Percentiles rank a stretch among this genome's conserved stretches.
phyloP scores from a whole-genome alignment of 2,797 vertebrate genomes.

The Myotis myotis region DNA sequence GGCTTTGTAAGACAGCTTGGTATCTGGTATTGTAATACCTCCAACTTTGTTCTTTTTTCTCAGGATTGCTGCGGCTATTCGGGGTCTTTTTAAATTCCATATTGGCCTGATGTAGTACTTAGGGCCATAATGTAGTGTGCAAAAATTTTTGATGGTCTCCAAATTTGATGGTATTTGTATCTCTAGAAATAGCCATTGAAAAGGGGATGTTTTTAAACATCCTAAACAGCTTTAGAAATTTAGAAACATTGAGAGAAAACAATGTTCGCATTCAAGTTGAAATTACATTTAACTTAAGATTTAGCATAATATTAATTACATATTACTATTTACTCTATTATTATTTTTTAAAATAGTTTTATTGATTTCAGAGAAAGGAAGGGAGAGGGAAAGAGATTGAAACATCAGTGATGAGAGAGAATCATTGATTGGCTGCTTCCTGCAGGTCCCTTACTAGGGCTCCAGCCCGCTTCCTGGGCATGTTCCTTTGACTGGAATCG shows the following conservation, averaged over 20 bases:
- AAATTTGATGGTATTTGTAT: not conserved
- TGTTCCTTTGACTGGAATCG: no score
- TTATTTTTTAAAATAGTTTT: not conserved
- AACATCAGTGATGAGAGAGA: no score
- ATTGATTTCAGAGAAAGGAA: no score
- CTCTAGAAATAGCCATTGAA: not conserved
- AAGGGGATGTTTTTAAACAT: not conserved
- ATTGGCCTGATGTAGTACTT: not conserved
- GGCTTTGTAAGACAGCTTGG: no score
- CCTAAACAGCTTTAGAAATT: slow-evolving; percentile 19
- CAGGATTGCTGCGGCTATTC: no score
- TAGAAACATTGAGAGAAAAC: not conserved
- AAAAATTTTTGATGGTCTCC: not conserved
- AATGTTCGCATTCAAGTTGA: not conserved
- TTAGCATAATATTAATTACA: not conserved
- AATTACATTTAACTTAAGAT: not conserved
- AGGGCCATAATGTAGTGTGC: not conserved
- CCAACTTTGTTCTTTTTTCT: no score
- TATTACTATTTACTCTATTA: not conserved
- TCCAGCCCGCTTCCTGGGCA: no score
- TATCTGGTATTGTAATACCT: no score
- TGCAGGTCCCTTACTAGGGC: no score
- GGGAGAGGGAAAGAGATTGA: no score
- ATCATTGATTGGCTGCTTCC: no score
- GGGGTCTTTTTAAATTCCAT: no score